Base-by-base conservation (phyloP, 1,140 invertebrate genomes). In the Gonatopus flavifemur region DNA sequence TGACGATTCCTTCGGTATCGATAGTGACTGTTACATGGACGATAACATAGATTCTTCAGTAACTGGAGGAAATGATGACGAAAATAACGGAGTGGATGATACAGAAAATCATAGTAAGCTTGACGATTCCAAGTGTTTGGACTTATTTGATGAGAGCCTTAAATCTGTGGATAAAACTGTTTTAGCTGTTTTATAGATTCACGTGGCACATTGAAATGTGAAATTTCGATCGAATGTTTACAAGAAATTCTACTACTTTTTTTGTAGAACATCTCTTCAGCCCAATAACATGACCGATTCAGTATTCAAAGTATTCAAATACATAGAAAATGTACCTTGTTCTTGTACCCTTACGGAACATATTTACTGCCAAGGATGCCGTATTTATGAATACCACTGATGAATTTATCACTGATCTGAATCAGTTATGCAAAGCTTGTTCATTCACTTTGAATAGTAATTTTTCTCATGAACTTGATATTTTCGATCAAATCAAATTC, bases 291-390 rank as follows among this genome's bases (percentile, higher is more conserved):
- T 42, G 40, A 21, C 40, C 24, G 18, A 30, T 13, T 28, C 19
- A 25, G 3, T 16, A 10, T 20, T n/a, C 18, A 42, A 42, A 16
- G n/a, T 42, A 9, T 33, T 33, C n/a, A 33, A 33, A 33, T 33
- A 33, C 15, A 5, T 13, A n/a, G 7, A 33, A 33, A 5, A 7
- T 33, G 7, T 13, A 6, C 10, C 43, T 8, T 20, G 30, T n/a
- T 12, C 30, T 5, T 33, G 16, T n/a, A 35, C 18, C 10, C 12
- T 33, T 19, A 45, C 35, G 33, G 22, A 32, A 32, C 24, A 45
- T 45, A 35, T 15, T 45, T 45, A 45, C 21, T 45, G 43, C 24
- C 16, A 32, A 35, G 21, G 35, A 33, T 45, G 43, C 24, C 21
- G 10, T 8, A 10, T 35, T 10, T 32, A 45, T 20, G 10, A 18